A percentile compares a stretch with the other conserved stretches of the same genome.
Conservation (phyloP, 1,140 invertebrate genomes). For the Polyergus mexicanus region DNA sequence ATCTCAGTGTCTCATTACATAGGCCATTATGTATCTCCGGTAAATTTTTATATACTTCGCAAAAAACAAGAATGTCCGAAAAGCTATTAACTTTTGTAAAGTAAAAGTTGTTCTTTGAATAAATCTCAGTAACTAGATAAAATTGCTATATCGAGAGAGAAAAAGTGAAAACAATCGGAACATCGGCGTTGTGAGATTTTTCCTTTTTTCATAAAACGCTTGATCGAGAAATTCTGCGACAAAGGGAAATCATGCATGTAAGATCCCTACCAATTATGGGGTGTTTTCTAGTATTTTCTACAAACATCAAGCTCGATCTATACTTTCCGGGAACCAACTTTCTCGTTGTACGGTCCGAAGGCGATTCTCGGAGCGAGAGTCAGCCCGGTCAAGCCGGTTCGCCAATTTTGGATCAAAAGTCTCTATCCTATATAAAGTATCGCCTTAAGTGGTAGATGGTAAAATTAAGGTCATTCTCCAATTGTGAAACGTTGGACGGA, state of each 20-base stretch:
- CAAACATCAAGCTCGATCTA: constrained; percentile 55
- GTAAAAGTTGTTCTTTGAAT: neutral
- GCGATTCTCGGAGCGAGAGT: constrained; percentile 72
- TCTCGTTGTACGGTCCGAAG: constrained; percentile 52
- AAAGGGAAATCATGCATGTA: constrained; percentile 53
- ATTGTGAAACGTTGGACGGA: constrained; percentile 1
- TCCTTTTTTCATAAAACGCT: neutral
- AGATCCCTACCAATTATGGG: constrained; percentile 51
- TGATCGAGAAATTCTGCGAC: constrained; percentile 63
- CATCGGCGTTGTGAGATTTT: neutral
- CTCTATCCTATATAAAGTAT: constrained; percentile 63
- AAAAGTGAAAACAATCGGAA: neutral
- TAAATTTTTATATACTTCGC: neutral
- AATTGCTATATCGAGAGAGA: neutral
- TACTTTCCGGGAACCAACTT: constrained; percentile 77
- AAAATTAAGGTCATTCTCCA: constrained; percentile 50
- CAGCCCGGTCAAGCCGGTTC: constrained; percentile 69
- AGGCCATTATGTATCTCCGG: neutral
- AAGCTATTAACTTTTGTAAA: constrained; percentile 8
- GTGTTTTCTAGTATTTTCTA: constrained; percentile 32
- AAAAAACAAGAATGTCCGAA: neutral
- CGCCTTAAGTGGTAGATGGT: constrained; percentile 55
- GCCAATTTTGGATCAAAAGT: constrained; percentile 78
- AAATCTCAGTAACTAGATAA: neutral
- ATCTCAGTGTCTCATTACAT: neutral